phyloP scores from a whole-genome alignment of 2,113 vertebrate genomes.

The Nettapus auritus region DNA sequence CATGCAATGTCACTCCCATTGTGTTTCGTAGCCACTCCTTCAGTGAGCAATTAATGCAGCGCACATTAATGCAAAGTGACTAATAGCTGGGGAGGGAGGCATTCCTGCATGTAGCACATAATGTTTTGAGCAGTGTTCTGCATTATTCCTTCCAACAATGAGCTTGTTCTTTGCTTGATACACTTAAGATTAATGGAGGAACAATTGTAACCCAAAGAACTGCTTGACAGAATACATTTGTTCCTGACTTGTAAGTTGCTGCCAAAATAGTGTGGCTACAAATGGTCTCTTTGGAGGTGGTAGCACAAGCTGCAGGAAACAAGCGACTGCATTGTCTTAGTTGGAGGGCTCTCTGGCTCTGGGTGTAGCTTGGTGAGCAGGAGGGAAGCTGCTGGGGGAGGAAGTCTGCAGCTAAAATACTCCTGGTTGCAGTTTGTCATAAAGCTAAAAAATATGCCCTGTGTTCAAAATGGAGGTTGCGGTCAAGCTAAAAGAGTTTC shows the following conservation, averaged over 20 bases:
- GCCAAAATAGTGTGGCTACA: background rate
- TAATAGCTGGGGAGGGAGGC: background rate
- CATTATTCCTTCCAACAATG: background rate
- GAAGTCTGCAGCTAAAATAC: background rate
- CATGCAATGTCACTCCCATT: background rate
- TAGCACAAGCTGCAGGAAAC: background rate
- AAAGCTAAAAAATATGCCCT: accelerated
- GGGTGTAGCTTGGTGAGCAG: background rate
- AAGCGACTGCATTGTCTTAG: accelerated
- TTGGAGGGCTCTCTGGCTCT: background rate
- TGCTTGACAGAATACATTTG: background rate
- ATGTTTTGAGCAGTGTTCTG: background rate
- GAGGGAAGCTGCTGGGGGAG: background rate
- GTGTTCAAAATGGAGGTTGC: background rate
- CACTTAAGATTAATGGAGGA: background rate
- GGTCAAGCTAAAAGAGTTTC: background rate
- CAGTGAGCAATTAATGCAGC: background rate
- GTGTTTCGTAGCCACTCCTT: background rate
- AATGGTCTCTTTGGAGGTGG: background rate
- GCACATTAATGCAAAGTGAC: background rate
- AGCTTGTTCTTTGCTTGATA: background rate
- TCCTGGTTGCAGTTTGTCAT: background rate
- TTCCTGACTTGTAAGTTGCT: background rate
- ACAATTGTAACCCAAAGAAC: background rate
- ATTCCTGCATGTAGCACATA: background rate